These are phyloP conservation scores for Sebastes itinus DNA, from an alignment of 2,797 vertebrate species.

Conservation along the genomic window DNA sequence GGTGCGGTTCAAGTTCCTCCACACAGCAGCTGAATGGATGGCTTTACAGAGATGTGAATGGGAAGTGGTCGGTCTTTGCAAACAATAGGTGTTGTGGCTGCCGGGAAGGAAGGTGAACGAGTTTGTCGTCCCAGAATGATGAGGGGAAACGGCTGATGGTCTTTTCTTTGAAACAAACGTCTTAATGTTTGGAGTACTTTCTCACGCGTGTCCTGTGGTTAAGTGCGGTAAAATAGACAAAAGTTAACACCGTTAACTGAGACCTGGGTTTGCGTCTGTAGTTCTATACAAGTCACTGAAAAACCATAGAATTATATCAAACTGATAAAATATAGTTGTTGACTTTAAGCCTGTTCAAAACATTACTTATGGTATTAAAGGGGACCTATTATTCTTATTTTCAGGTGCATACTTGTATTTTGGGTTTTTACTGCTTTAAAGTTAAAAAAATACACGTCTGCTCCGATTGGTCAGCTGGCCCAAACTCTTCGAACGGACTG, in stretches of 20 bases:
- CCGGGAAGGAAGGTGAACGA: conserved; percentile 38
- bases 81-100: conserved; percentile 56
- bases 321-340: not conserved
- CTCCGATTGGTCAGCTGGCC: too few species aligned
- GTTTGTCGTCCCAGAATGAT: conserved; percentile 16
- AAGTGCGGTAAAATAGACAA: not conserved
- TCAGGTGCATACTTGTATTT: too few species aligned
- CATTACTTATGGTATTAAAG: not conserved
- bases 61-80: conserved; percentile 8
- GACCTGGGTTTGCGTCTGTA: not conserved
- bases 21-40: conserved; percentile 10
- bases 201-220: not conserved
- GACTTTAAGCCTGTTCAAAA: not conserved
- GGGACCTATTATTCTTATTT: too few species aligned
- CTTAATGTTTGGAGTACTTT: conserved; percentile 4
- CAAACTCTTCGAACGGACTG: too few species aligned
- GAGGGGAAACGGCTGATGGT: not conserved
- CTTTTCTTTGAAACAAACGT: not conserved
- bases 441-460: too few species aligned
- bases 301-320: not conserved
- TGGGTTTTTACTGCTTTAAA: too few species aligned
- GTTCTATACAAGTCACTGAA: not conserved
- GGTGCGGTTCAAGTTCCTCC: conserved; percentile 27
- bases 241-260: not conserved
- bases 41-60: conserved; percentile 26